A percentile compares a stretch with the other conserved stretches of the same genome.
These are phyloP conservation scores for Cairina moschata DNA, from an alignment of 2,113 vertebrate species.

Conservation along the genomic window DNA sequence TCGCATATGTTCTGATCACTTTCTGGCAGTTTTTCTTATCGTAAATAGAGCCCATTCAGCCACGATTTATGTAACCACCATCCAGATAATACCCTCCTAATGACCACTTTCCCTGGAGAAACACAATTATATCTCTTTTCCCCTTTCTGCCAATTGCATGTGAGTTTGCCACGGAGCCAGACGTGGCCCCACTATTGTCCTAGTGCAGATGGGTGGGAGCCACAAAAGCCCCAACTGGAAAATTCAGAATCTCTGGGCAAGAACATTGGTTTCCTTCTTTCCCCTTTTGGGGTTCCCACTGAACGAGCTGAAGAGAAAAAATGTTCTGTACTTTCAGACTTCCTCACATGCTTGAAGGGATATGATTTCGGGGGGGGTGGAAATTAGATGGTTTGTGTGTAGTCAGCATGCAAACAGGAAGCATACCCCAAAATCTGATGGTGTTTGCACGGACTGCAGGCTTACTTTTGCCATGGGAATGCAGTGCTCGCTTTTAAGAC, in stretches of 20 bases:
- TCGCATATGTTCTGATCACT: slow-evolving; percentile 53
- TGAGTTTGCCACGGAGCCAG: slow-evolving; percentile 37
- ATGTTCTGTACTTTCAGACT: background rate
- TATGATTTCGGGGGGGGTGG: background rate
- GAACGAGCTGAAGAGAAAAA: background rate
- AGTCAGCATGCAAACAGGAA: background rate
- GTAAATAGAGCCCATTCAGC: slow-evolving; percentile 62
- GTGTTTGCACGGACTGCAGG: background rate
- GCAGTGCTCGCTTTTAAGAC: background rate
- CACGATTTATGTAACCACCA: slow-evolving; percentile 44
- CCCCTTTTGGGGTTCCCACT: background rate
- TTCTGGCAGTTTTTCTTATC: slow-evolving; percentile 68
- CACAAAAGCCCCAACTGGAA: slow-evolving; percentile 40
- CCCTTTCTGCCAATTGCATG: slow-evolving; percentile 23
- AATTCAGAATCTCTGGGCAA: background rate
- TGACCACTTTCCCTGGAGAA: slow-evolving; percentile 48
- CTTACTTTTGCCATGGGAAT: background rate
- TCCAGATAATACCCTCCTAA: slow-evolving; percentile 63
- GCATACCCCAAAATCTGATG: background rate
- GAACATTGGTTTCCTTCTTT: background rate
- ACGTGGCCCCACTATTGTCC: background rate
- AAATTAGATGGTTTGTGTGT: background rate
- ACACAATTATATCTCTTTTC: slow-evolving; percentile 41
- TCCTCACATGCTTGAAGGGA: background rate
- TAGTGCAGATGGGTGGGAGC: slow-evolving; percentile 41